Evolutionary conservation across 37 sponge, comb jelly and placozoan genomes (phyloP).

Genomic region (Beroe forskalii): DNA sequence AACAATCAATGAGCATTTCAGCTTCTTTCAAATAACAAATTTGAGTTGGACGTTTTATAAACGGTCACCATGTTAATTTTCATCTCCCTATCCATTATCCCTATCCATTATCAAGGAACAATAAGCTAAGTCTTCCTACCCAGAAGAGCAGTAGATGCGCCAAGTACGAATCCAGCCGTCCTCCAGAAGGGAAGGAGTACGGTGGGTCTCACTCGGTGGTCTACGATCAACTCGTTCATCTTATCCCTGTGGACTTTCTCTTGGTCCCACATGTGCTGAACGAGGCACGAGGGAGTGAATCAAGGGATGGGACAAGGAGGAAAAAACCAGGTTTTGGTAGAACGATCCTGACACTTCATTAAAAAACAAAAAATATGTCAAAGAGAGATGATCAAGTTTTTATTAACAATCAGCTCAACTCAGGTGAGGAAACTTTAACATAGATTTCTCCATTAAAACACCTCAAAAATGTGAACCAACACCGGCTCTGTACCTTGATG

Average conservation of each 20-base stretch:
- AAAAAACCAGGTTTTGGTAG: no score
- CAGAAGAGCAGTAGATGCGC: slow-evolving; percentile 59
- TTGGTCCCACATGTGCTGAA: slow-evolving; percentile 87
- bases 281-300: not conserved
- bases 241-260: slow-evolving; percentile 75
- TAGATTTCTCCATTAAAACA: no score
- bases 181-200: slow-evolving; percentile 86
- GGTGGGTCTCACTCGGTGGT: slow-evolving; percentile 81
- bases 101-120: no score
- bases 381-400: no score
- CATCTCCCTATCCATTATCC: no score
- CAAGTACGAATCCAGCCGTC: slow-evolving; percentile 82
- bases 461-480: not conserved
- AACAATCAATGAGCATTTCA: no score
- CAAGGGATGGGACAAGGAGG: not conserved
- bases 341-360: no score
- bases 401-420: no score
- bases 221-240: slow-evolving; percentile 70
- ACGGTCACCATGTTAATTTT: not conserved
- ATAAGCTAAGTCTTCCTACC: no score
- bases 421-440: no score
- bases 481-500: slow-evolving; percentile 53
- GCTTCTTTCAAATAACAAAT: no score
- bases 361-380: no score
- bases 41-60: not conserved